Base-by-base conservation (phyloP, 2,888 invertebrate genomes). In the Rhorus exstirpatorius region DNA sequence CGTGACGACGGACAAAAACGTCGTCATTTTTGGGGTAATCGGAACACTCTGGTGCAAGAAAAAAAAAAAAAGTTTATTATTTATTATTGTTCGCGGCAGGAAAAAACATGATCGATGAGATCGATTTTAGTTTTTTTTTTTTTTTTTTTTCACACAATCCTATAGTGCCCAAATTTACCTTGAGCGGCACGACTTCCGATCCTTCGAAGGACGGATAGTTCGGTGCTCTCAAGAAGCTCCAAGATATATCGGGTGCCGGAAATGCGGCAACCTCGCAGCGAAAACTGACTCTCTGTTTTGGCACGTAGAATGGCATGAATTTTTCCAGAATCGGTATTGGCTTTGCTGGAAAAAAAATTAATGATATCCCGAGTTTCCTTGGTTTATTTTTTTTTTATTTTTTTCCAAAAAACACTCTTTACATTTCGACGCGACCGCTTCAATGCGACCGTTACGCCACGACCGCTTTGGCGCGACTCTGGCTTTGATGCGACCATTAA, bases 241-340 rank as follows among this genome's bases (percentile, higher is more conserved):
- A 96, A 3, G 92, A 90, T 4, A 96, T 93, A 0, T 91, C 87
- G 0, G 96, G 94, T n/a, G 88, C 75, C 0, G 96, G 96, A 91
- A 94, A 94, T 0, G 95, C 95, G 14, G 92, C 91, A 0, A 94
- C 94, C 7, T 87, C 87, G 87, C 96, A 96, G 12, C 89, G 87
- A 3, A 96, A 88, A 26, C 89, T 89, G 0, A 92, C 93, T 7
- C 88, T 88, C 44, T 91, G 89, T n/a, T 94, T 93, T 3, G 92
- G 90, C 49, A 93, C 88, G 74, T 95, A 94, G 81, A 93, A 94
- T 1, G 79, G 14, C 0, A 85, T 90, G 86, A 75, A 87, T 63
- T 31, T 85, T 14, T 86, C 84, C 0, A 95, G 89, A 0, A 87
- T 86, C 0, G 94, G 93, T 0, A 92, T 88, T 0, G 95, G 95